Evolutionary conservation across 2,113 vertebrate genomes (phyloP), one percentile per base, ranked within the genome.

Genomic region (Aleadryas rufinucha): DNA sequence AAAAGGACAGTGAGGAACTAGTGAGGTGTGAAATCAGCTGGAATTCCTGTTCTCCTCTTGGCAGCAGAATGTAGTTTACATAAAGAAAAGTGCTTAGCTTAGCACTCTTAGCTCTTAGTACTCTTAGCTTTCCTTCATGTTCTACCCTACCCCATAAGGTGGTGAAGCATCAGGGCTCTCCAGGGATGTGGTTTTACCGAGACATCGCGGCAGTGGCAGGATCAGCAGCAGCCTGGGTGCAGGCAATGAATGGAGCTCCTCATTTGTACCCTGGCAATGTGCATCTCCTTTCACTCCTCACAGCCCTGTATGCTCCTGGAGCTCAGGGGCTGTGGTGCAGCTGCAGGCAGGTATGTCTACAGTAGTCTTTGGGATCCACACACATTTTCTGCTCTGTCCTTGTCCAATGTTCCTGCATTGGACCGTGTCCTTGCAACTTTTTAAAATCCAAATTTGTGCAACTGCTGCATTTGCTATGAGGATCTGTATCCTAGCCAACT

Each of bases 211-310:
- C 31, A 52, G 10, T 19, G 59, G 5, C 31, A 61, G 26, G 41
- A n/a, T 14, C 0, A 2, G 45, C 28, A 72, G 45, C 3, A 4
- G 6, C 33, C 41, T 50, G 26, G 23, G 10, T 41, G 39, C n/a
- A 70, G 68, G 10, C n/a, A 20, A 2, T 10, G 42, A 28, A 7
- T 9, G 42, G 7, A 47, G 10, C 16, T 75, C 27, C 27, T 56
- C 0, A 0, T 23, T 45, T 31, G 17, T n/a, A 23, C 1, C 2
- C 22, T 17, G 20, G 9, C 45, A 54, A 5, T 1, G 33, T 16
- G 5, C 33, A 59, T 39, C 45, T 68, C 37, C 16, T 33, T 35
- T 31, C 35, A n/a, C 42, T 37, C 26, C 87, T 71, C 33, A 4
- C 6, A 77, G 31, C 14, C 22, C 26, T 5, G 1, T 2, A 0